Evolutionary conservation across 2,888 invertebrate species (phyloP).

Genomic region (Cinara cedri): DNA sequence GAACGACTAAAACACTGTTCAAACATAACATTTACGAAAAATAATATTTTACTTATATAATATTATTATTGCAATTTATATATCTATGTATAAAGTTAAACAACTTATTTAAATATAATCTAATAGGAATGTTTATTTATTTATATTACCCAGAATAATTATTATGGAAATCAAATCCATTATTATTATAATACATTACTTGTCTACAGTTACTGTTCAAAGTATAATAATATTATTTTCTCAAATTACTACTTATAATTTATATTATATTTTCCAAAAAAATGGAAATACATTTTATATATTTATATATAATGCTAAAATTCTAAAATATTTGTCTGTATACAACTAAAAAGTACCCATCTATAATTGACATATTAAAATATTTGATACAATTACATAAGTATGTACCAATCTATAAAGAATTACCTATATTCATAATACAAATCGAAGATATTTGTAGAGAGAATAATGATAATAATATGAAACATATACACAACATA

Average conservation of each 20-base stretch:
- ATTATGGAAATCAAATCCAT: not conserved
- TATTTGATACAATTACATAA: conserved; percentile 17
- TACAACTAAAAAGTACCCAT: not conserved
- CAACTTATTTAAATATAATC: too few species aligned
- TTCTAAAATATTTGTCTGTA: conserved; percentile 1
- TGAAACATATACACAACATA: not conserved
- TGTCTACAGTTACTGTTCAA: not conserved
- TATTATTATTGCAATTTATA: conserved; percentile 43
- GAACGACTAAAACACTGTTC: not conserved
- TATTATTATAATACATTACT: not conserved
- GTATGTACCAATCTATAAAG: not conserved
- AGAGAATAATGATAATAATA: conserved; percentile 8
- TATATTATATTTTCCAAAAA: not conserved
- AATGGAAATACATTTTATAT: not conserved
- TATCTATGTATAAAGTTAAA: not conserved
- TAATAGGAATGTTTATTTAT: not conserved
- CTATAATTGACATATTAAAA: conserved; percentile 52
- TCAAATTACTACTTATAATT: too few species aligned
- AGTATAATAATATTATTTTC: too few species aligned
- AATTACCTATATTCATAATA: conserved; percentile 4
- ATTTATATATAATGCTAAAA: not conserved
- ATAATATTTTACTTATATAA: conserved; percentile 39
- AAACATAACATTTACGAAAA: conserved; percentile 37
- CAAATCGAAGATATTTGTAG: not conserved
- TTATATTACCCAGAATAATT: not conserved